Base-by-base conservation (phyloP, 1,140 invertebrate species). In the Pseudomyrmex cubaensis region DNA sequence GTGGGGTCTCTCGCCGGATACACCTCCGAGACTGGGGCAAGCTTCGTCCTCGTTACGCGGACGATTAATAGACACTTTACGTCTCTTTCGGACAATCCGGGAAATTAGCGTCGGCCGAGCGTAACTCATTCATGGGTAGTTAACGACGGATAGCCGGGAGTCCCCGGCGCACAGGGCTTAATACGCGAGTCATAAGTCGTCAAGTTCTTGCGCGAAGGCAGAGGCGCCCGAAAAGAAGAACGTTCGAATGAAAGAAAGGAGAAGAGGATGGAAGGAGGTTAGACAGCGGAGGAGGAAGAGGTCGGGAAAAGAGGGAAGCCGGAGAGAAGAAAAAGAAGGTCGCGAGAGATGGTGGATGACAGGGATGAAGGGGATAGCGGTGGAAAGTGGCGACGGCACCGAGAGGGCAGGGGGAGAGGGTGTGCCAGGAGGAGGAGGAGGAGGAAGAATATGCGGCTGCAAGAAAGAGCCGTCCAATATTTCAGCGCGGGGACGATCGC, bases 121-220 rank as follows among this genome's bases (percentile, higher is more conserved):
- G 89, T 93, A 93, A 93, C 83, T 93, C 91, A 92, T 93, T 93
- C 92, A 93, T 92, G 92, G 92, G 82, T 93, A 92, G 92, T 93
- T 93, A 93, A 91, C 90, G 88, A 85, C 57, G 83, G 85, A 46
- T 63, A 63, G 82, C 54, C 52, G 52, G 63, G 63, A 44, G 35
- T 35, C 0, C 35, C 20, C 46, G 63, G 59, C 64, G 54, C 54
- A 69, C 54, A 66, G 87, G 77, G 86, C 88, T 92, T 92, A 91
- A 91, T 92, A 91, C 83, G 83, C 87, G 87, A 84, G 86, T 91
- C 90, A 85, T 90, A 87, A 92, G 90, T 90, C 86, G 77, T 70
- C 89, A 88, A 91, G 86, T 92, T 91, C 80, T 88, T 91, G 84
- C 90, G 83, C 77, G 15, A 66, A 63, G 63, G 57, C 52, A 69